phyloP scores from a whole-genome alignment of 1,140 invertebrate species.

The Cotesia chilonis region DNA sequence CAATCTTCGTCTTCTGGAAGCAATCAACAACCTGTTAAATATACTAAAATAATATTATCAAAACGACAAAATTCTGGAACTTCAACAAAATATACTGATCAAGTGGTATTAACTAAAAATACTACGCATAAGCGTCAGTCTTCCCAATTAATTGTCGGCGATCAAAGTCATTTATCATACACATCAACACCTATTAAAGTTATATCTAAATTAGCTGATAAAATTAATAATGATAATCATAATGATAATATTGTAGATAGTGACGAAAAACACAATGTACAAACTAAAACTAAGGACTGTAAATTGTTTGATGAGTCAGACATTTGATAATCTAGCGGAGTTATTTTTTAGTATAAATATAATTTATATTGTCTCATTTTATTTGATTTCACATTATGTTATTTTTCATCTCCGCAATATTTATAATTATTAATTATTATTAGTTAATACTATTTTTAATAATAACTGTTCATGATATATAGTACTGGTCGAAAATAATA shows the following conservation, averaged over 20 bases:
- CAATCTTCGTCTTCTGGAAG: constrained; percentile 36
- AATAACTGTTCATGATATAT: no score
- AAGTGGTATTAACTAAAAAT: constrained; percentile 52
- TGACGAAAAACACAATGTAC: background rate
- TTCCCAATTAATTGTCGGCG: constrained; percentile 45
- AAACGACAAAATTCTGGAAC: constrained; percentile 53
- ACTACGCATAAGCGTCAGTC: constrained; percentile 39
- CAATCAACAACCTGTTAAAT: constrained; percentile 59
- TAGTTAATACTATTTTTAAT: no score
- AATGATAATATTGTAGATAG: background rate
- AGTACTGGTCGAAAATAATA: no score
- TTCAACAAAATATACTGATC: constrained; percentile 43
- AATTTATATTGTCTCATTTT: background rate
- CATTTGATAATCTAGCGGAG: background rate
- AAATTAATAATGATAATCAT: background rate
- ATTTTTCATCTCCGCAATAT: no score
- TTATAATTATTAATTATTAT: no score
- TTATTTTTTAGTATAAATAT: background rate
- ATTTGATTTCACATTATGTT: no score
- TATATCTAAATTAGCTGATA: background rate
- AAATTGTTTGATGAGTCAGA: background rate
- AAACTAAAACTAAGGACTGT: constrained; percentile 1
- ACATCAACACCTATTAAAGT: constrained; percentile 31
- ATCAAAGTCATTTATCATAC: constrained; percentile 46
- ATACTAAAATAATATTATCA: constrained; percentile 68